phyloP scores from a whole-genome alignment of 2,113 vertebrate species.

The Tachycineta bicolor region DNA sequence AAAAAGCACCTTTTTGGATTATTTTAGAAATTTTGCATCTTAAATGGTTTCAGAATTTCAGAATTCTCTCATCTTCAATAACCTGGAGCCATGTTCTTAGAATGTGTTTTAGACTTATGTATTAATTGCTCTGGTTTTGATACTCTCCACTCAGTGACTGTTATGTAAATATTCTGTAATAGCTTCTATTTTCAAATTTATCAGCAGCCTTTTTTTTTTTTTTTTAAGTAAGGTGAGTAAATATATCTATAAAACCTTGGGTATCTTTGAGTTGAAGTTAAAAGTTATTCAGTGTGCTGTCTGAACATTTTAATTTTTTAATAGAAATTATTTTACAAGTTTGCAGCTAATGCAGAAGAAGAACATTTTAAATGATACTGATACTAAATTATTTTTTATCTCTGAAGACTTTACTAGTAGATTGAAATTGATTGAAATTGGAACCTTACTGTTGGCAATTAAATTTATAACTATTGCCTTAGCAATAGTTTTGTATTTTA shows the following conservation, averaged over 20 bases:
- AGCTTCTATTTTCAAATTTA: conserved; percentile 21
- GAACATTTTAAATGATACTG: not conserved
- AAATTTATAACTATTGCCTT: not conserved
- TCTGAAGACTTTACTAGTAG: not conserved
- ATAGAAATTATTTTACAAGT: not conserved
- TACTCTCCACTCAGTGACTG: not conserved
- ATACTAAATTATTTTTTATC: not conserved
- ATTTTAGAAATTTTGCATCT: not conserved
- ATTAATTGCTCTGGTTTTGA: not conserved
- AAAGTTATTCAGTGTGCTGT: not conserved
- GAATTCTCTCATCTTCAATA: not conserved
- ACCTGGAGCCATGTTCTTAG: not conserved
- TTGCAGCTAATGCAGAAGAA: not conserved
- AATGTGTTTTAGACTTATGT: rapidly evolving
- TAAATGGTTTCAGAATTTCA: not conserved
- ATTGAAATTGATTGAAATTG: not conserved
- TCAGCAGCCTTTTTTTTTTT: not conserved
- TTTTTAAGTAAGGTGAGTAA: not conserved
- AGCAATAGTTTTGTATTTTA: not conserved
- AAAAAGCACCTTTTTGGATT: not conserved
- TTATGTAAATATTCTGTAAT: conserved; percentile 3
- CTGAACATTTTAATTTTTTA: not conserved
- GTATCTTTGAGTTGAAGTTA: not conserved
- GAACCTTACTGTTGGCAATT: not conserved
- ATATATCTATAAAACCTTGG: not conserved